Conservation (phyloP, 2,888 invertebrate genomes). For the Scaeva pyrastri region DNA sequence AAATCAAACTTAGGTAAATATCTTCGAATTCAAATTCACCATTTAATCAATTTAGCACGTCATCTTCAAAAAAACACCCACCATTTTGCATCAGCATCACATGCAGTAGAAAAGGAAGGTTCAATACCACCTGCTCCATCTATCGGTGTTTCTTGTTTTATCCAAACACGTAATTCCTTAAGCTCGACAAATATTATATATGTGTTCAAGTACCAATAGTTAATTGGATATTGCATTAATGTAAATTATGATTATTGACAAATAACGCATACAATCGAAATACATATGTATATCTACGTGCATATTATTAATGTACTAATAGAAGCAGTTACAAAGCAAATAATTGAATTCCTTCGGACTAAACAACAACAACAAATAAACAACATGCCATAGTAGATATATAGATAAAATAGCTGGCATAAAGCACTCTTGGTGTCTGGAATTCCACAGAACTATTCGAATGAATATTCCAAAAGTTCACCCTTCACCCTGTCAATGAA, state of each 20-base stretch:
- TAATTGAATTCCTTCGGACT: conserved; percentile 20
- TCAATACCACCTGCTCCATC: too few species aligned
- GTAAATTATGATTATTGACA: conserved; percentile 18
- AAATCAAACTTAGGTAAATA: background rate
- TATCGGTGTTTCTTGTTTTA: background rate
- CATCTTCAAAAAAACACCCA: conserved; percentile 5
- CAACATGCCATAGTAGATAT: background rate
- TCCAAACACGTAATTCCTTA: conserved; percentile 13
- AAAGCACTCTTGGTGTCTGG: background rate
- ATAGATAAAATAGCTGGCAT: background rate
- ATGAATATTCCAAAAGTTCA: background rate
- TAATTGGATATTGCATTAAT: conserved; percentile 25
- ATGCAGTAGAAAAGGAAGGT: too few species aligned
- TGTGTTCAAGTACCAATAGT: too few species aligned
- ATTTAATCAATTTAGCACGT: background rate
- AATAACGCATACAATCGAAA: too few species aligned
- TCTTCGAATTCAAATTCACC: background rate
- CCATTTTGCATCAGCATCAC: background rate
- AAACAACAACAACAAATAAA: conserved; percentile 12
- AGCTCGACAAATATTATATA: conserved; percentile 26
- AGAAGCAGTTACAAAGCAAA: background rate
- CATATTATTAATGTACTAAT: background rate
- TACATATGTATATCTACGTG: background rate
- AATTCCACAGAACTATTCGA: background rate
- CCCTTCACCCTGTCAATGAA: background rate